phyloP scores from a whole-genome alignment of 2,888 invertebrate species.

The Xestia xanthographa region DNA sequence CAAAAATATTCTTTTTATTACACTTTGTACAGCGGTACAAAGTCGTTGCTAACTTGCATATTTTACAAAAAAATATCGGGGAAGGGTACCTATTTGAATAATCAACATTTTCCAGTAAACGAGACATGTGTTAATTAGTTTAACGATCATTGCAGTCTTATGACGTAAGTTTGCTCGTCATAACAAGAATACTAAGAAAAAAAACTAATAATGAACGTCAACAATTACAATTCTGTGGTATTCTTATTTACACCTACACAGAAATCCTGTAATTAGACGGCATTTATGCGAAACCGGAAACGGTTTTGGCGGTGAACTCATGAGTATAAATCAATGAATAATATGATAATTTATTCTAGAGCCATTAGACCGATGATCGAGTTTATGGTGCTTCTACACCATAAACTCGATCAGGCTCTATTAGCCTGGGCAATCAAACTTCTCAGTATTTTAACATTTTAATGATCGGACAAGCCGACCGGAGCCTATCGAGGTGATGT shows the following conservation, averaged over 20 bases:
- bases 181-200: conserved; percentile 35
- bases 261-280: conserved; percentile 6
- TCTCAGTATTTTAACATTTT: not conserved
- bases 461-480: not conserved
- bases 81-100: not conserved
- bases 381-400: not conserved
- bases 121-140: conserved; percentile 27
- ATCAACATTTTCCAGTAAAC: conserved; percentile 10
- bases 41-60: not conserved
- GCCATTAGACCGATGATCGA: not conserved
- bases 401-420: not conserved
- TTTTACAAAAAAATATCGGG: not conserved
- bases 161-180: conserved; percentile 28
- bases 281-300: conserved; percentile 5
- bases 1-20: too few species aligned
- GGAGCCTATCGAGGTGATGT: not conserved
- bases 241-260: conserved; percentile 26
- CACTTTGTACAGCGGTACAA: not conserved
- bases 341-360: conserved; percentile 24
- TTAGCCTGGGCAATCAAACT: not conserved
- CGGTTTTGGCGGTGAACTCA: conserved; percentile 25
- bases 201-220: conserved; percentile 15
- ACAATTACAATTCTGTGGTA: conserved; percentile 14
- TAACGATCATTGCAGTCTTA: conserved; percentile 20
- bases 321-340: conserved; percentile 7